Base-by-base conservation (phyloP, 2,888 invertebrate genomes). In the Malthinus flaveolus region DNA sequence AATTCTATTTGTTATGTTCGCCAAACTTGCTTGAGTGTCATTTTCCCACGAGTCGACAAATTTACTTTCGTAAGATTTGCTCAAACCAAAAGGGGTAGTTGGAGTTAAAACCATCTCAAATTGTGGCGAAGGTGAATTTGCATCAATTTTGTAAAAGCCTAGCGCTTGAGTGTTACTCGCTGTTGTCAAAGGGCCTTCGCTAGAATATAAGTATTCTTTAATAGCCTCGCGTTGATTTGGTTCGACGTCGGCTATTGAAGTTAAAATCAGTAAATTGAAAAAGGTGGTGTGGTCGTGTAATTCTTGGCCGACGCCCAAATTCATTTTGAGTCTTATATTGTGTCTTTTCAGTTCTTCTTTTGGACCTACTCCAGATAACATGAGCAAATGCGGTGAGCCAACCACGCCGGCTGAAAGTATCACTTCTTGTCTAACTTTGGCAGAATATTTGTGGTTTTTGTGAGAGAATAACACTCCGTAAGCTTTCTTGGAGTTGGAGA, bases 361-460 rank as follows among this genome's bases (percentile, higher is more conserved):
- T 3, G 72, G 73, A 5, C 73, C 73, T 3, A 74, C 61, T 10
- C 73, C 73, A 13, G 71, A 72, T n/a, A 72, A 47, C 70, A 72
- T 70, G 6, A 73, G 52, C 1, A 73, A 39, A 47, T 70, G 71
- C 0, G 73, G 69, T 8, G 70, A 57, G 66, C 89, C 91, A 56
- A 93, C 86, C 0, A 91, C 85, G 0, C 93, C 93, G 1, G 87
- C 90, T 7, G 89, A 85, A 3, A 92, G 63, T 54, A 93, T 87
- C 0, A 93, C 85, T 76, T 90, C 90, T 67, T 83, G 85, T 44
- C 82, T 79, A 0, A 87, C 88, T 56, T 70, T 71, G 0, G 85
- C 84, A 39, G 77, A 76, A 32, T 77, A 76, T 44, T 74, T 75
- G 52, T 78, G 66, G 1, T 80, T 78, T 52, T 80, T 78, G 35